These are phyloP conservation scores for Hippoglossus stenolepis DNA, from an alignment of 2,113 vertebrate genomes.

Conservation along the genomic window DNA sequence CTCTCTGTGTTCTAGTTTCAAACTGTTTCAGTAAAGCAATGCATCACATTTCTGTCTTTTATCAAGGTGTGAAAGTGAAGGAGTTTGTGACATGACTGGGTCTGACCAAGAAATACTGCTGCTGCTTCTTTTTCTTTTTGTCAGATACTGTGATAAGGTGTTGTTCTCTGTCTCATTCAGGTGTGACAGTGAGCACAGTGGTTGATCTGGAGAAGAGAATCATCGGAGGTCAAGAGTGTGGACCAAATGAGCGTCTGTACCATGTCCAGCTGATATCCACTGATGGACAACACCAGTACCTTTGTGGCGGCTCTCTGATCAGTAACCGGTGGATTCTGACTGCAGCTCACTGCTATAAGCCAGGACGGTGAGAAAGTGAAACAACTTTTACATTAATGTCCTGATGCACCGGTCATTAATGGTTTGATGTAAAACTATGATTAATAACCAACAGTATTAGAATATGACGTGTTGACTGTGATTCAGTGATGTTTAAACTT, in stretches of 20 bases:
- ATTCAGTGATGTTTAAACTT: neutral
- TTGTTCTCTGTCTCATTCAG: slow-evolving; percentile 15
- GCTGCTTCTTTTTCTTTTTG: neutral
- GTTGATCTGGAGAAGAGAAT: slow-evolving; percentile 37
- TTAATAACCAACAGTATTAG: too few relatives aligned
- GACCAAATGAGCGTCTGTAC: accelerated
- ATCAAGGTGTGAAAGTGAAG: too few relatives aligned
- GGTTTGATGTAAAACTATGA: too few relatives aligned
- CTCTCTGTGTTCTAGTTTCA: neutral
- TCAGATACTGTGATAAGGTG: neutral
- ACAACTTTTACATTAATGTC: too few relatives aligned
- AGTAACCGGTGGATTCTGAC: slow-evolving; percentile 33
- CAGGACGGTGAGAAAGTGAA: neutral
- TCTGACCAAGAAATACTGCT: neutral
- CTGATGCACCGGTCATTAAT: too few relatives aligned
- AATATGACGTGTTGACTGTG: neutral
- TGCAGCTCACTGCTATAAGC: slow-evolving; percentile 18
- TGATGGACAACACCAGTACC: accelerated
- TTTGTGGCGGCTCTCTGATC: slow-evolving; percentile 46
- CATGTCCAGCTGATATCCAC: accelerated
- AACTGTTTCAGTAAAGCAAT: neutral
- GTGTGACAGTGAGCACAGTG: neutral
- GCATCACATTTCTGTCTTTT: neutral
- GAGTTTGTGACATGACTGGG: neutral
- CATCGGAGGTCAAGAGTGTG: accelerated